Conservation (phyloP, 2,888 invertebrate genomes). For the Dioctria linearis region DNA sequence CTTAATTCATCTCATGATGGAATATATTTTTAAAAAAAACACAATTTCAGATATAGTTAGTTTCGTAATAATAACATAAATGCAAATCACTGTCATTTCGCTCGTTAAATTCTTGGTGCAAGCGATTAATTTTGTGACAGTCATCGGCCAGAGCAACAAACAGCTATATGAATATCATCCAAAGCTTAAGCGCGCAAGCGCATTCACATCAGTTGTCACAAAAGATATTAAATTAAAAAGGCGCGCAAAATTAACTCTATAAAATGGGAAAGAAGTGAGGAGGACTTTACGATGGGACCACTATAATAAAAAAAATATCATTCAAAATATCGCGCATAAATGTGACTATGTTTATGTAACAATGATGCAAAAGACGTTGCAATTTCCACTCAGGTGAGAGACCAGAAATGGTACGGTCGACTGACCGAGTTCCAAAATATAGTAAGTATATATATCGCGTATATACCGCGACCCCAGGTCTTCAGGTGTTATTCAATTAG, state of each 20-base stretch:
- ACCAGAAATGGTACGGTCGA: conserved; percentile 3
- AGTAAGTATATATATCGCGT: background rate
- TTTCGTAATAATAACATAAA: conserved; percentile 26
- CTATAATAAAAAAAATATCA: background rate
- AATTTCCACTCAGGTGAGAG: conserved; percentile 1
- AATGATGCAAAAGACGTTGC: background rate
- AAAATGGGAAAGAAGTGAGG: background rate
- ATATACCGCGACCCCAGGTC: background rate
- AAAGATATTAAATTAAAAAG: background rate
- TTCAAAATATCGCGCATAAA: conserved; percentile 30
- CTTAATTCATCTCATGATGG: no score
- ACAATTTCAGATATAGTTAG: background rate
- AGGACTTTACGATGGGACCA: conserved; percentile 4
- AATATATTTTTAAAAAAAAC: no score
- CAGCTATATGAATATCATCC: background rate
- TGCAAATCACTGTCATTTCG: conserved; percentile 27
- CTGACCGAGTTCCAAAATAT: conserved; percentile 40
- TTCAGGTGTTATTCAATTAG: conserved; percentile 35
- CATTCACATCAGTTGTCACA: no score
- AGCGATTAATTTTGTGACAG: conserved; percentile 9
- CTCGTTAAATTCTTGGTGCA: conserved; percentile 5
- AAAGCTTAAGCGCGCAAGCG: background rate
- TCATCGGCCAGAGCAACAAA: background rate
- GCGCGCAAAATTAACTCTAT: background rate
- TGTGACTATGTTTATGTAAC: conserved; percentile 17